A percentile compares a stretch with the other conserved stretches of the same genome.
phyloP scores from a whole-genome alignment of 2,797 vertebrate species.

The Chlorospingus flavigularis region DNA sequence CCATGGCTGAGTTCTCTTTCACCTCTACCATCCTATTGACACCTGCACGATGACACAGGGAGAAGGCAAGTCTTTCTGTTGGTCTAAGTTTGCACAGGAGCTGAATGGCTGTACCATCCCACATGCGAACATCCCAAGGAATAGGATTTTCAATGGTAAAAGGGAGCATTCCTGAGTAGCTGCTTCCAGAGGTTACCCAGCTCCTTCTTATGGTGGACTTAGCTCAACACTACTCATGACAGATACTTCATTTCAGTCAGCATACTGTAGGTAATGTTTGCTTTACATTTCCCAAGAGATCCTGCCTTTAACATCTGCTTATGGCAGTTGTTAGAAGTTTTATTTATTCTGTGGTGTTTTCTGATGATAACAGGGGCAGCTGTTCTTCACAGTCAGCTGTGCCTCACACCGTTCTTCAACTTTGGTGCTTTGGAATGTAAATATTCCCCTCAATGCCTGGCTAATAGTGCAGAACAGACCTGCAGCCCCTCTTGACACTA shows the following conservation, averaged over 20 bases:
- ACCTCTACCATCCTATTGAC: background rate
- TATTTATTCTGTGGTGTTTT: background rate
- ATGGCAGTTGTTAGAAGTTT: background rate
- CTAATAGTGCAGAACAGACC: background rate
- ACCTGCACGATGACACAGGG: background rate
- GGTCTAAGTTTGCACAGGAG: background rate
- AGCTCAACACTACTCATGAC: background rate
- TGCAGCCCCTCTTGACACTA: background rate
- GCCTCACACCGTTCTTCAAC: background rate
- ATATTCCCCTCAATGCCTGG: background rate
- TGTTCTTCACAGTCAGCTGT: background rate
- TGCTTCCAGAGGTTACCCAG: background rate
- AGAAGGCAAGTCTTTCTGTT: background rate
- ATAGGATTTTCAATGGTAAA: background rate
- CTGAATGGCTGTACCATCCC: background rate
- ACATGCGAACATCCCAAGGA: background rate
- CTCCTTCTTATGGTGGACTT: background rate
- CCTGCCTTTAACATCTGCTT: background rate
- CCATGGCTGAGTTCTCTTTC: background rate
- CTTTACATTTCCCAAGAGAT: background rate
- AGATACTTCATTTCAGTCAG: background rate
- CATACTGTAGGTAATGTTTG: background rate
- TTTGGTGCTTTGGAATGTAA: background rate
- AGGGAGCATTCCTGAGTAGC: rapidly evolving
- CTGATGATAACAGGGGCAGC: background rate